Base-by-base conservation (phyloP, 2,888 invertebrate species). In the Agonopterix arenella region DNA sequence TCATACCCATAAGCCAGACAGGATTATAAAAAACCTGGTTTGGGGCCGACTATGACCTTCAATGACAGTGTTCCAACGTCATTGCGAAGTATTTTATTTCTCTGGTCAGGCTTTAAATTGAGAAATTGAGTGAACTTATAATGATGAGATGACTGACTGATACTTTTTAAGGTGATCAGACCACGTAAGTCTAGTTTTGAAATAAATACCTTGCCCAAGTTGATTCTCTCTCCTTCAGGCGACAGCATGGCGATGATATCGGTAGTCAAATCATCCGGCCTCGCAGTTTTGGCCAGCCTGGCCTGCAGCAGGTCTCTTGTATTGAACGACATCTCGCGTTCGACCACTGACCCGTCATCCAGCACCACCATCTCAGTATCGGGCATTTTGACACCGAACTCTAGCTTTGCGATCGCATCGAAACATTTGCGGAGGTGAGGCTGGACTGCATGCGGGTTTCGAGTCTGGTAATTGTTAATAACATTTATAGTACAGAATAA, bases 391-490 rank as follows among this genome's bases (percentile, higher is more conserved):
- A 91, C 90, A 0, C 93, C 95, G 64, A 96, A 96, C 70, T 96
- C 95, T 41, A 96, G 76, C 55, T 93, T 93, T 11, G 93, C 90
- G 52, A 96, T 94, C 2, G 95, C 95, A 71, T 96, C 96, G 70
- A 97, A 97, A 66, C 97, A 97, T 79, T 97, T 97, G 48, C 96
- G 91, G 47, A 97, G 84, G 83, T 97, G 96, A 8, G 96, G 96
- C 72, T 97, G 97, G 0, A 97, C 97, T 0, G 97, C 96, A 62
- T 94, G 94, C 0, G 97, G 96, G 74, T 97, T 96, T 60, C 95
- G 90, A 0, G 96, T 96, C 92, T 93, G 62, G 8, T 50, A 48
- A 11, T 28, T 28, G 7, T 28, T 5, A 18, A 18, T 18, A 18
- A 18, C 1, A 2, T 1, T 18, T 18, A 1, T 18, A 13, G 13